These are phyloP conservation scores for Coreoperca whiteheadi DNA, from an alignment of 2,113 vertebrate species.

Conservation along the genomic window DNA sequence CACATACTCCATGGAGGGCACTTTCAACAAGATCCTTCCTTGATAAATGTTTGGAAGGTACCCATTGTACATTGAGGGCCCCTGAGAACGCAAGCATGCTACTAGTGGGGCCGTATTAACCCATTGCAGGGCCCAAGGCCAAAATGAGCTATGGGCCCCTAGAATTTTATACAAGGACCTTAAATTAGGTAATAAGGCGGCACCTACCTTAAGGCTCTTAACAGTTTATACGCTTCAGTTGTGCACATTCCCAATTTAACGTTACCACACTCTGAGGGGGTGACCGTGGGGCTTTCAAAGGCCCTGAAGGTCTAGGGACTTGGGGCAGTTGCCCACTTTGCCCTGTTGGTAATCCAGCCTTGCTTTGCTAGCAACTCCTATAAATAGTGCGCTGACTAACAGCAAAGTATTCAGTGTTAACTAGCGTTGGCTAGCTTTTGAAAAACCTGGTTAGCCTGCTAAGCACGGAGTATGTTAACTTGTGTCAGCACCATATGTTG, in stretches of 20 bases:
- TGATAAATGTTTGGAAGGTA: too few relatives aligned
- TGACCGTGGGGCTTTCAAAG: neutral
- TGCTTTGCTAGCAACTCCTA: constrained; percentile 27
- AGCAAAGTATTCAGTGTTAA: constrained; percentile 10
- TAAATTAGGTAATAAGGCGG: neutral
- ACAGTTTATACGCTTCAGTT: neutral
- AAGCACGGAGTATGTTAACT: neutral
- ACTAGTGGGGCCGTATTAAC: neutral
- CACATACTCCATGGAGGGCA: neutral
- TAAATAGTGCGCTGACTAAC: constrained; percentile 46
- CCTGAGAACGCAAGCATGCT: neutral
- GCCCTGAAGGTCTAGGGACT: neutral
- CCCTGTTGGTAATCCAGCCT: constrained; percentile 7
- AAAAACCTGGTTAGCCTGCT: neutral
- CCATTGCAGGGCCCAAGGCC: neutral
- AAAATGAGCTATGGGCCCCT: neutral
- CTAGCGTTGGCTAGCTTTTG: neutral
- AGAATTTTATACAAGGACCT: neutral
- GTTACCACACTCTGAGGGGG: neutral
- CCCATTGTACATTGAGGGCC: neutral
- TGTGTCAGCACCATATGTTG: neutral
- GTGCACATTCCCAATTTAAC: too few relatives aligned
- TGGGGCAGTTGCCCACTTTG: neutral
- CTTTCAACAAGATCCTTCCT: neutral
- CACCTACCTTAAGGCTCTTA: neutral